Conservation (phyloP, 2,797 vertebrate genomes). For the Brachyalestes nurse region DNA sequence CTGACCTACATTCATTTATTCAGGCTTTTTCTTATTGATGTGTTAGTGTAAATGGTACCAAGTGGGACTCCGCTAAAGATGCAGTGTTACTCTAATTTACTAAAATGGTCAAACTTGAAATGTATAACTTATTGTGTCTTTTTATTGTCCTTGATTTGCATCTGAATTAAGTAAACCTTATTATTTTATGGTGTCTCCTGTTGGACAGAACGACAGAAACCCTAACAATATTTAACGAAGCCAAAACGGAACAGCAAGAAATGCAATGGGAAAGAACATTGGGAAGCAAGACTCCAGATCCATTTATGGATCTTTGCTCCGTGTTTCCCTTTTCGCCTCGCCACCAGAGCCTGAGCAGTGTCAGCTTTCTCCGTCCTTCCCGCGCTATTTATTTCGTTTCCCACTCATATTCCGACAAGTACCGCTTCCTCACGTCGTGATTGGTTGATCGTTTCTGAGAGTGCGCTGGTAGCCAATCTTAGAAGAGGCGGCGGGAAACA, state of each 20-base stretch:
- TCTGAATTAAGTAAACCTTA: not conserved
- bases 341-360: slow-evolving; percentile 35
- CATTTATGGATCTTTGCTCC: slow-evolving; percentile 26
- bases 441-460: not conserved
- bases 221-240: slow-evolving; percentile 28
- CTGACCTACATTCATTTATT: not conserved
- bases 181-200: not conserved
- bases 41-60: not conserved
- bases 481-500: no score
- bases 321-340: slow-evolving; percentile 33
- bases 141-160: not conserved
- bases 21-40: not conserved
- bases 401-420: not conserved
- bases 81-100: not conserved
- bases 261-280: slow-evolving; percentile 7
- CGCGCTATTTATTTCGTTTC: not conserved
- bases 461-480: no score
- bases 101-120: not conserved
- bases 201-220: no score
- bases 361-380: slow-evolving; percentile 42
- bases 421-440: not conserved
- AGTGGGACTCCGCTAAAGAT: not conserved
- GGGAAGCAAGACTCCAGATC: slow-evolving; percentile 16
- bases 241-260: slow-evolving; percentile 37
- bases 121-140: not conserved